phyloP scores from a whole-genome alignment of 2,113 vertebrate species.

The Xiphophorus maculatus region DNA sequence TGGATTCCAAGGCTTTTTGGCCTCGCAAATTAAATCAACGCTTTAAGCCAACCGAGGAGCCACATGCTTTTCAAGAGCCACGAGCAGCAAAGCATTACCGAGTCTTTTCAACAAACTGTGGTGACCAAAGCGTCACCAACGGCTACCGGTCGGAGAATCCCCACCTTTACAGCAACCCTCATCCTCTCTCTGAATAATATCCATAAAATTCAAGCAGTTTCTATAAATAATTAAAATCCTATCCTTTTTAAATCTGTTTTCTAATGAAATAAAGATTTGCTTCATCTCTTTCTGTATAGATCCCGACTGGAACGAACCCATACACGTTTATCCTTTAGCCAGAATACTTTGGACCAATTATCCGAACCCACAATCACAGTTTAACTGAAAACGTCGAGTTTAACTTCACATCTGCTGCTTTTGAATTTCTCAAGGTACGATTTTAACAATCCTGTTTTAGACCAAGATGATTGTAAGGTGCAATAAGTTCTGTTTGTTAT shows the following conservation, averaged over 20 bases:
- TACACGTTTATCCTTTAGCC: constrained; percentile 51
- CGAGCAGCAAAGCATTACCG: constrained; percentile 51
- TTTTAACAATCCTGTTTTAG: constrained; percentile 73
- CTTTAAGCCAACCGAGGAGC: constrained; percentile 42
- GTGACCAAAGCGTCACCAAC: constrained; percentile 54
- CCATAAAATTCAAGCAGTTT: constrained; percentile 31
- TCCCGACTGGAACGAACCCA: constrained; percentile 34
- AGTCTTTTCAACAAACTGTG: constrained; percentile 63
- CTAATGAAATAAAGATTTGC: constrained; percentile 33
- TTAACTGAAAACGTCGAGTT: constrained; percentile 47
- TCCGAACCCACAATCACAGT: constrained; percentile 56
- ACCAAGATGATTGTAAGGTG: constrained; percentile 80
- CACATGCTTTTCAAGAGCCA: constrained; percentile 60
- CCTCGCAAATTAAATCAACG: constrained; percentile 70
- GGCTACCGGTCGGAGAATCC: constrained; percentile 38
- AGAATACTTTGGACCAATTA: constrained; percentile 55
- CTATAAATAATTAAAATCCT: constrained; percentile 36
- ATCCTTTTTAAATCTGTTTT: constrained; percentile 22
- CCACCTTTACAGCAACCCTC: constrained; percentile 39
- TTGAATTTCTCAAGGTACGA: constrained; percentile 51
- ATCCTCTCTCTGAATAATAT: constrained; percentile 34
- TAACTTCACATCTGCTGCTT: constrained; percentile 49
- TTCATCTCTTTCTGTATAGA: constrained; percentile 22
- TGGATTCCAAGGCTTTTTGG: constrained; percentile 65
- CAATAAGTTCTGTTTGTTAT: constrained; percentile 61